These are phyloP conservation scores for Falcaria lacertinaria DNA, from an alignment of 2,888 invertebrate species.

Conservation along the genomic window DNA sequence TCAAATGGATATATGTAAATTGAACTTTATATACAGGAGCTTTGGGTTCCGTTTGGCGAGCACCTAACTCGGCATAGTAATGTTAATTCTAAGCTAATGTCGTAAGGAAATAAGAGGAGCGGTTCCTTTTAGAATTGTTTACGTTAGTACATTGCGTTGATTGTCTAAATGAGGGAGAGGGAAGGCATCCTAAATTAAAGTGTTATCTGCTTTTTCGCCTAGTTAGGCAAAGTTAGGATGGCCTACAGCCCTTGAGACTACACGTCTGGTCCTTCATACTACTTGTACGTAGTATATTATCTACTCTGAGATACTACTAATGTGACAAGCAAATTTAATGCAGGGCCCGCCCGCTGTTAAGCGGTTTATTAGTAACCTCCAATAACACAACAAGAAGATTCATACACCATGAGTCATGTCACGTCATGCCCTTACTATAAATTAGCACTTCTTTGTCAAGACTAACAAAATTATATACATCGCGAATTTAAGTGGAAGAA, in stretches of 20 bases:
- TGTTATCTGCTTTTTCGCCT: background rate
- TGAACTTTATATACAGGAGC: constrained; percentile 38
- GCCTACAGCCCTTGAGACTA: background rate
- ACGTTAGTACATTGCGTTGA: constrained; percentile 33
- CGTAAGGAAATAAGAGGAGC: constrained; percentile 59
- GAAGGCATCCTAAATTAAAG: constrained; percentile 4
- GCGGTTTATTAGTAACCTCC: too few relatives aligned
- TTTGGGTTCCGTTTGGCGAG: constrained; percentile 35
- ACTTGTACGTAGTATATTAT: too few relatives aligned
- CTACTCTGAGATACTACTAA: too few relatives aligned
- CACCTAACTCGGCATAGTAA: constrained; percentile 42
- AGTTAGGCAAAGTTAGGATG: background rate
- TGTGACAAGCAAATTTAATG: too few relatives aligned
- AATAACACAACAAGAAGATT: too few relatives aligned
- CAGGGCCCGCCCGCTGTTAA: too few relatives aligned
- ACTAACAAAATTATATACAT: too few relatives aligned
- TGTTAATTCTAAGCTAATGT: constrained; percentile 72
- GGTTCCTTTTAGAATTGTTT: constrained; percentile 52
- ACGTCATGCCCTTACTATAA: too few relatives aligned
- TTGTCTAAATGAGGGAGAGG: constrained; percentile 23
- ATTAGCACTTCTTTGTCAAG: too few relatives aligned
- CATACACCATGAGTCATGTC: too few relatives aligned
- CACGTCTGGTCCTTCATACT: background rate
- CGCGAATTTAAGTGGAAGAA: too few relatives aligned
- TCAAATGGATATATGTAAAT: constrained; percentile 25